Evolutionary conservation across 2,888 invertebrate species (phyloP).

Genomic region (Drosophila recens): DNA sequence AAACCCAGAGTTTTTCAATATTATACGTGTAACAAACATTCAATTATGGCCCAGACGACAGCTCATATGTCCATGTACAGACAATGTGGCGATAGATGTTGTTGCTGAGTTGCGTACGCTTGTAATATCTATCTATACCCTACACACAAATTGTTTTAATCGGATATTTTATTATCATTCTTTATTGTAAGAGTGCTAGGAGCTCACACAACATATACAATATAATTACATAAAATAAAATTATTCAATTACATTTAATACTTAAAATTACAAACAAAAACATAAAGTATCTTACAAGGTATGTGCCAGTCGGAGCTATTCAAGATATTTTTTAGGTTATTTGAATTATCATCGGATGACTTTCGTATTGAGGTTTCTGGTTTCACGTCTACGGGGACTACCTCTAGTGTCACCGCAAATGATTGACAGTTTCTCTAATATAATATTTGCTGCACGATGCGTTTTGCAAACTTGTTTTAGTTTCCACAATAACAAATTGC

Average conservation of each 20-base stretch:
- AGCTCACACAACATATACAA: too few relatives aligned
- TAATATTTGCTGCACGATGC: constrained; percentile 54
- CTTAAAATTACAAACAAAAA: too few relatives aligned
- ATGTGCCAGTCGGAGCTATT: not conserved
- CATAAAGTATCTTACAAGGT: constrained; percentile 15
- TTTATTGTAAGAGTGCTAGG: too few relatives aligned
- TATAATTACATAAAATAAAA: too few relatives aligned
- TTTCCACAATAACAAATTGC: constrained; percentile 61
- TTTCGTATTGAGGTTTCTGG: constrained; percentile 46
- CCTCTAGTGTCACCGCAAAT: constrained; percentile 41
- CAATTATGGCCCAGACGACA: constrained; percentile 54
- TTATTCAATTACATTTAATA: too few relatives aligned
- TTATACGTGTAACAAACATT: constrained; percentile 73
- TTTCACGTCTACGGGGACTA: constrained; percentile 49
- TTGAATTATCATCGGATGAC: constrained; percentile 73
- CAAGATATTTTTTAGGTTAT: constrained; percentile 14
- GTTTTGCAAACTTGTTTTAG: constrained; percentile 39
- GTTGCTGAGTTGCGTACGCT: constrained; percentile 3
- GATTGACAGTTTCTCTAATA: constrained; percentile 78
- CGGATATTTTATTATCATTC: too few relatives aligned
- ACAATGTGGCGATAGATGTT: constrained; percentile 19
- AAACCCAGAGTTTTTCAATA: constrained; percentile 52
- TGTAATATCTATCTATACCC: not conserved
- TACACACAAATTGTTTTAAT: too few relatives aligned
- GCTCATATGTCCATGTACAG: not conserved